phyloP scores from a whole-genome alignment of 2,888 invertebrate genomes.

The Ormyrus labotus region DNA sequence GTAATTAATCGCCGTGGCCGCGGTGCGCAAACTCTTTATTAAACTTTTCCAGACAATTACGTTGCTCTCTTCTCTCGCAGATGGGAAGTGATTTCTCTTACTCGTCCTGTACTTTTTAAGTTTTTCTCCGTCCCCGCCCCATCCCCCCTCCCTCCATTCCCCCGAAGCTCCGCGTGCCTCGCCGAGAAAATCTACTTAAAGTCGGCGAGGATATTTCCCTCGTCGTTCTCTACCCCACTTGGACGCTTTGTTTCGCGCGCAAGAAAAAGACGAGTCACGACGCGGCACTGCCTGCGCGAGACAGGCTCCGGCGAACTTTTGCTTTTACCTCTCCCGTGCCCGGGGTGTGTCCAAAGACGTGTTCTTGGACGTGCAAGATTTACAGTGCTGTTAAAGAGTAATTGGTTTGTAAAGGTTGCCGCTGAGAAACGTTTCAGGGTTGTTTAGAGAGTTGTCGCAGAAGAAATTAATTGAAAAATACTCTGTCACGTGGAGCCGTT shows the following conservation, averaged over 20 bases:
- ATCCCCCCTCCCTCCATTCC: too few relatives aligned
- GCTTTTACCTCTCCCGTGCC: background rate
- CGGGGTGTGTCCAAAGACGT: background rate
- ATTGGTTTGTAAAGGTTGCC: too few relatives aligned
- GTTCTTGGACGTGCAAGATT: too few relatives aligned
- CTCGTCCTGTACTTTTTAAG: conserved; percentile 38
- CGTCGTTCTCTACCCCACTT: background rate
- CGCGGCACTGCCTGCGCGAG: background rate
- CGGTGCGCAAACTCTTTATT: conserved; percentile 50
- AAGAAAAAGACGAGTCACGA: too few relatives aligned
- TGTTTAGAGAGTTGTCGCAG: too few relatives aligned
- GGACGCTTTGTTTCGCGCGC: conserved; percentile 29
- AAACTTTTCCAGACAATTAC: conserved; percentile 55
- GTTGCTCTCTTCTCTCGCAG: conserved; percentile 9
- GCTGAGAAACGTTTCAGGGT: too few relatives aligned
- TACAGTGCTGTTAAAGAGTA: too few relatives aligned
- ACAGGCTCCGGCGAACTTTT: background rate
- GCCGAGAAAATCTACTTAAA: conserved; percentile 44
- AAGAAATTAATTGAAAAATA: too few relatives aligned
- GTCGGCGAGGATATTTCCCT: conserved; percentile 28
- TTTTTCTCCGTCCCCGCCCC: background rate
- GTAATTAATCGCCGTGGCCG: conserved; percentile 41
- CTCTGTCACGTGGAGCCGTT: background rate
- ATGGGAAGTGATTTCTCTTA: conserved; percentile 51
- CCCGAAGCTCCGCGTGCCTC: background rate